Evolutionary conservation across 2,113 vertebrate genomes (phyloP).

Genomic region (Copsychus sechellarum): DNA sequence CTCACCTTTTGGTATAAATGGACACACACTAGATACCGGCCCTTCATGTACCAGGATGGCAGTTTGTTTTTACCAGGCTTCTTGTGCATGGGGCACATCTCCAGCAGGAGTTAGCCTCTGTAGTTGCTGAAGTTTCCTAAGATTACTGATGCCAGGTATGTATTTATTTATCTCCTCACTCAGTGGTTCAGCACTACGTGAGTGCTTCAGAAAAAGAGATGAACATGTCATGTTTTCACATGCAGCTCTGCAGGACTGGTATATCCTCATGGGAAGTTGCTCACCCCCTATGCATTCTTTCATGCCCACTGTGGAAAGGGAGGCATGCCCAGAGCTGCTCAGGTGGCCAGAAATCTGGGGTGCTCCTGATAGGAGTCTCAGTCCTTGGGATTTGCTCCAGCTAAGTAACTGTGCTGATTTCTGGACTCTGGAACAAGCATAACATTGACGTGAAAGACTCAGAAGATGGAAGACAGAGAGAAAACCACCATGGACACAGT

Average conservation of each 20-base stretch:
- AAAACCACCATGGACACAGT: not conserved
- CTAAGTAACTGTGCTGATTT: not conserved
- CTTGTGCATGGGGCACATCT: not conserved
- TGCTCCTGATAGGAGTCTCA: not conserved
- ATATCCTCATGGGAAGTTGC: not conserved
- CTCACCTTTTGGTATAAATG: not conserved
- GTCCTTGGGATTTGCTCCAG: not conserved
- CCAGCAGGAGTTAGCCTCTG: not conserved
- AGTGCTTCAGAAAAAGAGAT: not conserved
- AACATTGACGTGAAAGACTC: not conserved
- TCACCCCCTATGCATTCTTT: accelerated
- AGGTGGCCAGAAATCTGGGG: not conserved
- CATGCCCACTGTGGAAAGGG: not conserved
- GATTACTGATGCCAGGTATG: not conserved
- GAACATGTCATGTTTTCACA: not conserved
- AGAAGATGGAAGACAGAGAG: not conserved
- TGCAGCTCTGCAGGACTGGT: not conserved
- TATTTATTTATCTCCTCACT: not conserved
- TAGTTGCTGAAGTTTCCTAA: not conserved
- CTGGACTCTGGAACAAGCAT: not conserved
- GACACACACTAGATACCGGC: not conserved
- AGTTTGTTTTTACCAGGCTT: not conserved
- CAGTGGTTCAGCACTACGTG: not conserved
- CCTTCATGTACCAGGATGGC: not conserved
- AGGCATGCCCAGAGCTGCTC: not conserved